Conservation (phyloP, 2,888 invertebrate genomes). For the Acrobasis suavella region DNA sequence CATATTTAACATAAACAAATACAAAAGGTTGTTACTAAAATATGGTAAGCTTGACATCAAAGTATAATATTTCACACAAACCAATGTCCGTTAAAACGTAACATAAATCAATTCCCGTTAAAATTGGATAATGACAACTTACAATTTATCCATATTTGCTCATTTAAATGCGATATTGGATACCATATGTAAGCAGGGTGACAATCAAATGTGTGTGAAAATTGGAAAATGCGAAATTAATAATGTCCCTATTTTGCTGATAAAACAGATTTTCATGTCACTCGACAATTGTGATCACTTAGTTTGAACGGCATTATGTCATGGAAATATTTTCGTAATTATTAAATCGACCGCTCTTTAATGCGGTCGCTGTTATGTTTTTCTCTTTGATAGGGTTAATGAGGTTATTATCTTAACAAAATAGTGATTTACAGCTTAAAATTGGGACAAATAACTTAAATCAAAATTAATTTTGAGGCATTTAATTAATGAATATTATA, state of each 20-base stretch:
- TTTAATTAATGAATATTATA: too few relatives aligned
- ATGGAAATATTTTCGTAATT: conserved; percentile 4
- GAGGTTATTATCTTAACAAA: neutral
- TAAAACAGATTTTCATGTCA: conserved; percentile 7
- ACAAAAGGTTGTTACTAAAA: neutral
- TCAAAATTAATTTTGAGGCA: too few relatives aligned
- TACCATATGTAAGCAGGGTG: conserved; percentile 17
- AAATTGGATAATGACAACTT: conserved; percentile 21
- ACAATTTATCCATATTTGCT: conserved; percentile 13
- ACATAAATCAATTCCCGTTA: conserved; percentile 23
- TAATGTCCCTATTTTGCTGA: conserved; percentile 12
- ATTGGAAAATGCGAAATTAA: conserved; percentile 20
- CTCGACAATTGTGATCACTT: neutral
- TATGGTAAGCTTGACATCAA: neutral
- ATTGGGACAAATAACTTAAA: too few relatives aligned
- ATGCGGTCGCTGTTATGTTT: conserved; percentile 5
- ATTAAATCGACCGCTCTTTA: neutral
- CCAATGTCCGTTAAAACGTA: neutral
- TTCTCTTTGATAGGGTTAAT: neutral
- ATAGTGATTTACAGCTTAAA: neutral
- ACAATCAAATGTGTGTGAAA: conserved; percentile 19
- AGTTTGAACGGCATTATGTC: neutral
- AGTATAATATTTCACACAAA: neutral
- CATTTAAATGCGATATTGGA: conserved; percentile 10
- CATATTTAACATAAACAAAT: too few relatives aligned